Base-by-base conservation (phyloP, 2,888 invertebrate species). In the Buathra laborator region DNA sequence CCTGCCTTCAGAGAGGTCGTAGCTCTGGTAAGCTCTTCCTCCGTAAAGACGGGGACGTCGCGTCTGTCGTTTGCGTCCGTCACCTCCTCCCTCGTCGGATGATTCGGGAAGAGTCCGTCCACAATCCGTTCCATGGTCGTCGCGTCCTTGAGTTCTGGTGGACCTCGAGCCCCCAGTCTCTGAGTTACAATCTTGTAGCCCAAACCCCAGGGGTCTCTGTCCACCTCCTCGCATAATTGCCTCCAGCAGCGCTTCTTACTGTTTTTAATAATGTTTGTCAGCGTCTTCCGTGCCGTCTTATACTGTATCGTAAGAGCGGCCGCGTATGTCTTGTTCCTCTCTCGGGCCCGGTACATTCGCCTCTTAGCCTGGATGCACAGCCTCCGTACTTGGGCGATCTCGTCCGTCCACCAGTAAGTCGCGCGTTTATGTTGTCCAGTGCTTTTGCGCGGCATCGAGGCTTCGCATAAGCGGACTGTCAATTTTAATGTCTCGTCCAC, bases 361-460 rank as follows among this genome's bases (percentile, higher is more conserved):
- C 87, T 67, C 7, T 76, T 46, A 10, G 64, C 37, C 3, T 74
- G 64, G 12, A 75, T 48, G 29, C 85, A 87, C 3, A 43, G 24
- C 68, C 53, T 84, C 9, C 87, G 24, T 1, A 87, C 78, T 24
- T 82, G 82, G 3, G 86, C 86, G 14, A 88, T 88, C 9, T 88
- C 86, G 1, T 74, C 75, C 43, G 80, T 86, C 88, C 89, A 88
- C 86, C 87, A 88, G 78, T 88, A 86, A 0, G 79, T 85, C 19
- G 86, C 75, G 43, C 76, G 78, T 51, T 71, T 82, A 6, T 44
- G 3, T 0, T 16, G 16, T 43, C 12, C 10, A 1, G 16, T 43
- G 29, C 14, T 48, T 43, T 76, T 66, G 72, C 62, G 68, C 37
- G 78, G 72, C 72, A 66, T 83, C 29, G 53, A 37, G 37, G 43